Conservation (phyloP, 2,888 invertebrate genomes). For the Malthinus seriepunctatus region DNA sequence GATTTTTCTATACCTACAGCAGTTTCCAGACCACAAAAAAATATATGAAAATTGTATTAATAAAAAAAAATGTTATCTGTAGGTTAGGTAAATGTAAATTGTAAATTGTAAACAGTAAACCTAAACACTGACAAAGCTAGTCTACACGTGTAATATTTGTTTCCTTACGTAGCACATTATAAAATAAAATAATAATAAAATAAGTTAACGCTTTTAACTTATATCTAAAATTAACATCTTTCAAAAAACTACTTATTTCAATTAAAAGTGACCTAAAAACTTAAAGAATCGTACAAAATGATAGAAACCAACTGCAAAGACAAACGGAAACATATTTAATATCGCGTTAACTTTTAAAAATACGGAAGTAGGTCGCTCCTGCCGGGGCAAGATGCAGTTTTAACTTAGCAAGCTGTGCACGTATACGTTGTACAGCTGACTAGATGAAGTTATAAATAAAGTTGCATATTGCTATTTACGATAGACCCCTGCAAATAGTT, state of each 20-base stretch:
- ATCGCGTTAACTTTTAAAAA: constrained; percentile 43
- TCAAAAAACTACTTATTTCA: constrained; percentile 5
- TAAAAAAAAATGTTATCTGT: background rate
- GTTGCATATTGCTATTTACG: constrained; percentile 32
- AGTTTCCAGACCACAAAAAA: background rate
- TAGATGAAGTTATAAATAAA: constrained; percentile 35
- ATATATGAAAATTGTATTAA: background rate
- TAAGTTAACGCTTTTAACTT: background rate
- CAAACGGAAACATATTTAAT: constrained; percentile 41
- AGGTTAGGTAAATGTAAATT: background rate
- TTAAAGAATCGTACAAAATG: background rate
- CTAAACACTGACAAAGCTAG: constrained; percentile 4
- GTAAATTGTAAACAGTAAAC: background rate
- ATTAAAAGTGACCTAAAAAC: constrained; percentile 7
- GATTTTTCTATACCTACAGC: no score
- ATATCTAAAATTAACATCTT: constrained; percentile 5
- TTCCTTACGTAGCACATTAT: background rate
- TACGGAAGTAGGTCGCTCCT: constrained; percentile 48
- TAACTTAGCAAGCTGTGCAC: constrained; percentile 36
- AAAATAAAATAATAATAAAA: background rate
- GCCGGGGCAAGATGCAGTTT: constrained; percentile 36
- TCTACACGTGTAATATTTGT: constrained; percentile 2
- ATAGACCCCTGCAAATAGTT: constrained; percentile 32
- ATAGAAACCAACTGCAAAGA: constrained; percentile 14
- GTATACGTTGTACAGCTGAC: constrained; percentile 38